phyloP scores from a whole-genome alignment of 2,113 vertebrate species.

The Smithornis capensis region DNA sequence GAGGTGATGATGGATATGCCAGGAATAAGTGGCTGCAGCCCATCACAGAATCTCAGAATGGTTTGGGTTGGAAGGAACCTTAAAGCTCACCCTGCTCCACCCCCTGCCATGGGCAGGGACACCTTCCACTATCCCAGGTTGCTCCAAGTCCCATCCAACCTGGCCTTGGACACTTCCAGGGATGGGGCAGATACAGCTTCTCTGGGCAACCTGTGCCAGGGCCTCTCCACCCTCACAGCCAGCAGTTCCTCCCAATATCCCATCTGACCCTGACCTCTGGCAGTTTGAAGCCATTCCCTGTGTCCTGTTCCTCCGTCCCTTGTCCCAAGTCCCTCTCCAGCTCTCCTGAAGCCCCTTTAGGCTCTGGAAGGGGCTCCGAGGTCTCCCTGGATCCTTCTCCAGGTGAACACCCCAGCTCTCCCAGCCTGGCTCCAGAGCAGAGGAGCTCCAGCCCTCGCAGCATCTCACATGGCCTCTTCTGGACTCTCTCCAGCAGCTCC shows the following conservation, averaged over 20 bases:
- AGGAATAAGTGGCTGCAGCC: not conserved
- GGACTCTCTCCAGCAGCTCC: not conserved
- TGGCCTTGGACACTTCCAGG: not conserved
- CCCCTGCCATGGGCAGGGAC: not conserved
- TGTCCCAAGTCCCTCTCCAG: not conserved
- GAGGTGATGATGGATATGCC: too few relatives aligned
- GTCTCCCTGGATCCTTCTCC: not conserved
- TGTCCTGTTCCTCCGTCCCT: not conserved
- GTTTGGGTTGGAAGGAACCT: not conserved
- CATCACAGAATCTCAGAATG: not conserved
- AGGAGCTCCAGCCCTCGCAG: not conserved
- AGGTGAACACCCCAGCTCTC: not conserved
- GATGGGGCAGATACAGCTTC: not conserved
- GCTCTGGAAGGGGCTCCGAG: not conserved
- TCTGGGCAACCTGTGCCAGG: not conserved
- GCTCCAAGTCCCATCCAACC: rapidly evolving
- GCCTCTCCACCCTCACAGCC: not conserved
- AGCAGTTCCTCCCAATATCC: rapidly evolving
- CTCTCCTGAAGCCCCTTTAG: not conserved
- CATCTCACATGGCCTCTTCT: not conserved
- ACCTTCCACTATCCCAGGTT: rapidly evolving
- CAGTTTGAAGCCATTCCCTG: not conserved
- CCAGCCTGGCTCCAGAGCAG: not conserved
- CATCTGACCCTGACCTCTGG: rapidly evolving
- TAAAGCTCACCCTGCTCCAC: rapidly evolving